Evolutionary conservation across 1,140 invertebrate species (phyloP), one percentile per base, ranked within the genome.

Genomic region (Oreohelix idahoensis): DNA sequence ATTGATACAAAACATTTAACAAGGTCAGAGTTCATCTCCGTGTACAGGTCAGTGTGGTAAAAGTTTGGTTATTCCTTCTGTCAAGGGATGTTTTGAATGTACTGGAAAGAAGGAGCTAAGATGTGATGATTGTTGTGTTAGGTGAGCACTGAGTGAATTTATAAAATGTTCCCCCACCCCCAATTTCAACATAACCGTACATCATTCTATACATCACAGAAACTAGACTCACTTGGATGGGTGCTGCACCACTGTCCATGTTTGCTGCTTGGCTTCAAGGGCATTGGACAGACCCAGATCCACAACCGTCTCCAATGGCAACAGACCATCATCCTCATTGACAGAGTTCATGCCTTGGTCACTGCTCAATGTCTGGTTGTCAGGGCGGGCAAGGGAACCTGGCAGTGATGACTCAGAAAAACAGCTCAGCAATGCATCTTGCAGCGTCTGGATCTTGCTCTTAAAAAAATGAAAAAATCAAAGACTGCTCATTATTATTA

Each of bases 161-260:
- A n/a, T n/a, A n/a, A n/a, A n/a, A n/a, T n/a, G n/a, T n/a, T n/a
- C n/a, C n/a, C n/a, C n/a, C n/a, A n/a, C n/a, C n/a, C n/a, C n/a
- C n/a, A n/a, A n/a, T n/a, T n/a, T n/a, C n/a, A n/a, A n/a, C n/a
- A n/a, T n/a, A n/a, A n/a, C 45, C 45, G 8, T 17, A 49, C 45
- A 49, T 11, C 17, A 49, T 17, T 17, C 53, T 4, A 45, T n/a
- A 45, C 29, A 42, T 15, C 0, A 77, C 23, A 63, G 20, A 58
- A 79, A 35, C 15, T 4, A 39, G 20, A 69, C 84, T 83, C 39
- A 85, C 84, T 83, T 85, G 51, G 81, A 29, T 5, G 81, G 84
- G n/a, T 85, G 81, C 51, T 85, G 69, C 49, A 85, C 84, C 36
- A 85, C 78, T 26, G 82, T 58, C 84, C 84, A 85, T 8, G 84